A percentile compares a stretch with the other conserved stretches of the same genome.
Evolutionary conservation across 1,140 invertebrate species (phyloP).

Genomic region (Camponotus pennsylvanicus): DNA sequence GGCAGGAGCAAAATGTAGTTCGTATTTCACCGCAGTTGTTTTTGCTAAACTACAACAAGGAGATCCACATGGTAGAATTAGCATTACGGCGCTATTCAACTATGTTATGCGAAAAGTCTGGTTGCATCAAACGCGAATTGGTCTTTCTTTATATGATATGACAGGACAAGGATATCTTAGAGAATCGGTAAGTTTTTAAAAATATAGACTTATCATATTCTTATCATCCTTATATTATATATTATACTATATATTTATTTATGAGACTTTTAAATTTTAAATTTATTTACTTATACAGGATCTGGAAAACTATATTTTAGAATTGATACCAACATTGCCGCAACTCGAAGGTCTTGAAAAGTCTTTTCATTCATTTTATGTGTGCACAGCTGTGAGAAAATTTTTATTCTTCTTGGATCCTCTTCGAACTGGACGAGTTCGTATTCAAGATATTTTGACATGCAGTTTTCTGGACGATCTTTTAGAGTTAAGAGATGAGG

Average conservation of each 20-base stretch:
- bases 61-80: constrained; percentile 93
- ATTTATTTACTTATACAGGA: constrained; percentile 89
- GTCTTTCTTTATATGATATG: constrained; percentile 96
- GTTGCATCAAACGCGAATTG: constrained; percentile 97
- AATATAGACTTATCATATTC: not conserved
- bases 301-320: constrained; percentile 97
- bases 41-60: constrained; percentile 95
- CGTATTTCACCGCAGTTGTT: constrained; percentile 94
- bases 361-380: constrained; percentile 98
- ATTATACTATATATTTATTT: constrained; percentile 43
- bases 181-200: constrained; percentile 90
- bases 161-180: constrained; percentile 96
- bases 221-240: too few species aligned
- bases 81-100: constrained; percentile 95
- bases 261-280: constrained; percentile 15
- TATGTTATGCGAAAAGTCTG: constrained; percentile 98
- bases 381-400: constrained; percentile 97
- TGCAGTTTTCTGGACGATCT: constrained; percentile 97
- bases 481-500: constrained; percentile 94
- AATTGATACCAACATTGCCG: constrained; percentile 96
- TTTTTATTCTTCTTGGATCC: constrained; percentile 98
- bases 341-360: constrained; percentile 96
- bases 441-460: constrained; percentile 96
- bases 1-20: constrained; percentile 88
- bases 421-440: constrained; percentile 93